Evolutionary conservation across 1,140 invertebrate species (phyloP).

Genomic region (Apis florea): DNA sequence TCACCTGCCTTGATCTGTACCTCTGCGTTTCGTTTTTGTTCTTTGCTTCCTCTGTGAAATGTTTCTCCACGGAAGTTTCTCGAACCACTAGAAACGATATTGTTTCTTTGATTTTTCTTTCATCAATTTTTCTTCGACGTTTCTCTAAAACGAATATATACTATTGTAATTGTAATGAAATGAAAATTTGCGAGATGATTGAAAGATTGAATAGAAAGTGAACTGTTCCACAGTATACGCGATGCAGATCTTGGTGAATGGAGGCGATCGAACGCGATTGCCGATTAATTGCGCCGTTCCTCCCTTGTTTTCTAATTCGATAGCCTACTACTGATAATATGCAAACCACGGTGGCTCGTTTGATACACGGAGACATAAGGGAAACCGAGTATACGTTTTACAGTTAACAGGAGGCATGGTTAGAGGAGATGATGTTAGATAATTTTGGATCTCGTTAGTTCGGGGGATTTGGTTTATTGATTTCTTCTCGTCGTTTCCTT

Average conservation of each 20-base stretch:
- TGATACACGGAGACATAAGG: not conserved
- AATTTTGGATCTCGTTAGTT: constrained; percentile 1
- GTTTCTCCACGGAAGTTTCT: not conserved
- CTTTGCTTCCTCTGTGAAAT: constrained; percentile 31
- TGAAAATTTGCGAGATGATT: not conserved
- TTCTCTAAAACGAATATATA: no score
- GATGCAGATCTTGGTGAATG: not conserved
- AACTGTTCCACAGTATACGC: not conserved
- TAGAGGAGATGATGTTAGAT: not conserved
- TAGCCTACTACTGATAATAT: constrained; percentile 16
- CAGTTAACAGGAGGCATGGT: not conserved
- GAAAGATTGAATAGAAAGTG: not conserved
- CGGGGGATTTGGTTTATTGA: constrained; percentile 26
- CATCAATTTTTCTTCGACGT: not conserved
- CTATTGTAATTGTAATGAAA: no score
- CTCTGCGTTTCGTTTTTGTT: constrained; percentile 54
- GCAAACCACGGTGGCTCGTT: constrained; percentile 17
- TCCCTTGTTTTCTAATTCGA: constrained; percentile 31
- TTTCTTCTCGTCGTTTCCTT: constrained; percentile 24
- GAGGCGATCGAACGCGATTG: constrained; percentile 29
- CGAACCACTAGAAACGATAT: not conserved
- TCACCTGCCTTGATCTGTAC: constrained; percentile 66
- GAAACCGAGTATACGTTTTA: not conserved
- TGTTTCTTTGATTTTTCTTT: not conserved
- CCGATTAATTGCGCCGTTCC: constrained; percentile 34